Conservation (phyloP, 64 coral and sea anemone genomes). For the Catalaphyllia jardinei region DNA sequence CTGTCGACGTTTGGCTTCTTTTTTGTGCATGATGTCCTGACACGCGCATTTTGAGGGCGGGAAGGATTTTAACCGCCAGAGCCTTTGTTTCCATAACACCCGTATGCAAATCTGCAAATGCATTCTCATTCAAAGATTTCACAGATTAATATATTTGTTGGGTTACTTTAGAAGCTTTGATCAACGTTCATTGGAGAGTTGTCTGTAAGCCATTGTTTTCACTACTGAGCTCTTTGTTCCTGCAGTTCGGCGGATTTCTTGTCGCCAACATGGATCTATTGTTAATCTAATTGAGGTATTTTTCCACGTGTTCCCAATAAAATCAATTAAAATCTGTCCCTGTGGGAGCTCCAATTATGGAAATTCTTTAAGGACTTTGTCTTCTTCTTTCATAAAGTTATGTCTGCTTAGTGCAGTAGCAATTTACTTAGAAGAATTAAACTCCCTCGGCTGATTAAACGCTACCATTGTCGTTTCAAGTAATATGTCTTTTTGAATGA, state of each 20-base stretch:
- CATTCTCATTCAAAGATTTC: background rate
- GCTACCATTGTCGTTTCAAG: background rate
- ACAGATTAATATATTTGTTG: background rate
- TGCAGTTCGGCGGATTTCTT: background rate
- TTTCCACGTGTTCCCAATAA: constrained; percentile 4
- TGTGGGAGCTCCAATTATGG: background rate
- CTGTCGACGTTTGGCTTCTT: background rate
- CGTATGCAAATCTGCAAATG: constrained; percentile 15
- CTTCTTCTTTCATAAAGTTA: background rate
- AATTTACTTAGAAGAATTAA: background rate
- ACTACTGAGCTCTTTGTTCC: background rate
- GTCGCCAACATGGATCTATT: background rate
- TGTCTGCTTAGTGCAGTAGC: background rate
- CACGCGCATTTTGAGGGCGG: background rate
- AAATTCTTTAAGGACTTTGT: background rate
- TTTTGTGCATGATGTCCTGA: background rate
- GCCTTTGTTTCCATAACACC: constrained; percentile 15
- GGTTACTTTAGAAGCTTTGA: background rate
- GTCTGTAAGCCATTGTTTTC: background rate
- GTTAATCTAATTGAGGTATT: background rate
- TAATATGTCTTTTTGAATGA: background rate
- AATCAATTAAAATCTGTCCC: background rate
- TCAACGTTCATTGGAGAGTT: background rate
- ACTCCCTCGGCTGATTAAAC: background rate
- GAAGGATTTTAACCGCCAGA: background rate